Percentiles rank a stretch among this genome's conserved stretches.
These are phyloP conservation scores for Paramormyrops kingsleyae DNA, from an alignment of 2,113 vertebrate genomes.

Conservation along the genomic window DNA sequence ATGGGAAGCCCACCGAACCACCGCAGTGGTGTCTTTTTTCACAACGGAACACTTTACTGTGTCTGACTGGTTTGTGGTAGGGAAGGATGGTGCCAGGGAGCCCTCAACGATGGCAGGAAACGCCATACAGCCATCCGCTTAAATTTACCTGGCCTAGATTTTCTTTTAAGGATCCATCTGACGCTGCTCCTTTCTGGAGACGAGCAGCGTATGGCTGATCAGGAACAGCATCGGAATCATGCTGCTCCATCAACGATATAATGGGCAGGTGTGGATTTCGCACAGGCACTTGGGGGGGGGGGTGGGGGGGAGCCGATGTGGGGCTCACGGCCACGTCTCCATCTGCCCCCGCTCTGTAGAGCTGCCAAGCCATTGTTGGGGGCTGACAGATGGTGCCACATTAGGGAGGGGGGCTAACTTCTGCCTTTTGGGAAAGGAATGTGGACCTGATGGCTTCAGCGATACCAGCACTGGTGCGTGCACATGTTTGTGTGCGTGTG, in stretches of 20 bases:
- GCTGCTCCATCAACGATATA: neutral
- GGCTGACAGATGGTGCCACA: constrained; percentile 29
- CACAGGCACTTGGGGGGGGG: neutral
- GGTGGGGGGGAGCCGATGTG: neutral
- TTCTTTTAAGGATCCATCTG: neutral
- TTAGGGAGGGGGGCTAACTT: constrained; percentile 33
- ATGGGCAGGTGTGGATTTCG: neutral
- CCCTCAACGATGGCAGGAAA: neutral
- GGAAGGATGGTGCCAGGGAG: neutral
- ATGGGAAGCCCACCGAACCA: neutral
- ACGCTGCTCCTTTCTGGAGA: neutral
- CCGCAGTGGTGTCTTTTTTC: neutral
- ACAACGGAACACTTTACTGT: neutral
- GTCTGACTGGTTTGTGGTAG: neutral
- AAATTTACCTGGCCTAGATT: neutral
- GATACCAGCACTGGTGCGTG: constrained; percentile 38
- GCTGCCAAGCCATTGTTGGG: neutral
- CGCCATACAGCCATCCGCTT: neutral
- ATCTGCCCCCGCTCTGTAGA: neutral
- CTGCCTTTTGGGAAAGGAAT: constrained; percentile 45
- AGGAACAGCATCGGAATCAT: neutral
- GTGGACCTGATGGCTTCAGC: constrained; percentile 40
- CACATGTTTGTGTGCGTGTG: constrained; percentile 35
- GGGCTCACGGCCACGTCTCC: neutral
- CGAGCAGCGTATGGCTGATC: neutral